A percentile compares a stretch with the other conserved stretches of the same genome.
phyloP scores from a whole-genome alignment of 2,797 vertebrate genomes.

The Zenarchopterus dispar region DNA sequence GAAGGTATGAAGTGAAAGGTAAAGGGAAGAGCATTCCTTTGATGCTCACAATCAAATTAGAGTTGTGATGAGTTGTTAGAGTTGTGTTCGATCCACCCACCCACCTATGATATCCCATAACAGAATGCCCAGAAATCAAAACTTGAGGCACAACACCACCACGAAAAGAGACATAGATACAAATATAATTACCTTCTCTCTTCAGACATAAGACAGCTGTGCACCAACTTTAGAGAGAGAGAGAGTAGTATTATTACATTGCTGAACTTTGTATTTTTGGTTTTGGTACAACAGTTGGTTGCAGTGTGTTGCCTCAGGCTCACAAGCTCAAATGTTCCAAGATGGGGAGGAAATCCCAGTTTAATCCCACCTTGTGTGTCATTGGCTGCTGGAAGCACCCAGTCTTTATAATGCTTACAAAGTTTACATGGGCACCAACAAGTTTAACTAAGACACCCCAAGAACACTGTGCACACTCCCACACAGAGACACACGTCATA shows the following conservation, averaged over 20 bases:
- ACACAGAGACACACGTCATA: constrained; percentile 74
- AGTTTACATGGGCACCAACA: constrained; percentile 67
- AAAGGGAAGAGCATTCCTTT: constrained; percentile 57
- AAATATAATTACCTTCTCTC: constrained; percentile 78
- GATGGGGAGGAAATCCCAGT: constrained; percentile 59
- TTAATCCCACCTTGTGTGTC: constrained; percentile 57
- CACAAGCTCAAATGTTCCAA: constrained; percentile 63
- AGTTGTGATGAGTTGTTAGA: constrained; percentile 48
- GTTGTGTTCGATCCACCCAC: constrained; percentile 58
- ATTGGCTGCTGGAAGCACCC: constrained; percentile 71
- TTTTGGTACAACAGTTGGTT: constrained; percentile 82
- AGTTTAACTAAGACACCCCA: constrained; percentile 66
- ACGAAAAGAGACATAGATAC: constrained; percentile 74
- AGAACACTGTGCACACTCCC: constrained; percentile 76
- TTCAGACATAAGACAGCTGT: constrained; percentile 71
- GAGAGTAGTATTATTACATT: constrained; percentile 78
- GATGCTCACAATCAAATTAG: constrained; percentile 75
- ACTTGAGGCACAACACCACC: constrained; percentile 72
- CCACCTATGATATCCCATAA: constrained; percentile 50
- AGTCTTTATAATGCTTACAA: constrained; percentile 64
- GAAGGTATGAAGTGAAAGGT: constrained; percentile 54
- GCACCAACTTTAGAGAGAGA: constrained; percentile 68
- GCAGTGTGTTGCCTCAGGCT: constrained; percentile 73
- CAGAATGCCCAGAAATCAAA: constrained; percentile 45
- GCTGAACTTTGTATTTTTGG: constrained; percentile 82